A percentile compares a stretch with the other conserved stretches of the same genome.
phyloP scores from a whole-genome alignment of 2,113 vertebrate species.

The Ophthalmolycus amberensis region DNA sequence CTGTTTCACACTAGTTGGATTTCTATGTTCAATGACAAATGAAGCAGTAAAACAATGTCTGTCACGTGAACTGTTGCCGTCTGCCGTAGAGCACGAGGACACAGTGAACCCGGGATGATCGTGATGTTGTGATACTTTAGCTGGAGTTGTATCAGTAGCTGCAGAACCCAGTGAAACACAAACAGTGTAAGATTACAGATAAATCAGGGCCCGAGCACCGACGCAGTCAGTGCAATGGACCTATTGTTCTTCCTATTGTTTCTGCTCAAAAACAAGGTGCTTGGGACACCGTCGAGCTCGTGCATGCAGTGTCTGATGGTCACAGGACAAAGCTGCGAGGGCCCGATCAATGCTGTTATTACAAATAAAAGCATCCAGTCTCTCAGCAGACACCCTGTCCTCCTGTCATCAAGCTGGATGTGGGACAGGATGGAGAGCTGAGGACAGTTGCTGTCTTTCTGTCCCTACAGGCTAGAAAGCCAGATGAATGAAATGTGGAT shows the following conservation, averaged over 20 bases:
- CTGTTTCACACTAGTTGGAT: not conserved
- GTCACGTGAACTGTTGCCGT: not conserved
- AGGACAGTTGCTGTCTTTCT: not conserved
- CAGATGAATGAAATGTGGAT: not conserved
- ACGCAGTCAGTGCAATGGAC: too few species aligned
- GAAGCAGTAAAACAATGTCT: not conserved
- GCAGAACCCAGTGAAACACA: not conserved
- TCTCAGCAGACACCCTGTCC: not conserved
- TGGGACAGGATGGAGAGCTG: not conserved
- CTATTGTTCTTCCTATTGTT: too few species aligned
- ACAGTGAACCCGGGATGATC: not conserved
- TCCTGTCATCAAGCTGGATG: not conserved
- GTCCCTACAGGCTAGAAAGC: not conserved
- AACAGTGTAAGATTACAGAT: not conserved
- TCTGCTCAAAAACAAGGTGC: too few species aligned
- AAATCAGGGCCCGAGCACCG: not conserved
- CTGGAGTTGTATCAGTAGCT: not conserved
- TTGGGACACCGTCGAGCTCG: too few species aligned
- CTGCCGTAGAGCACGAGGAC: not conserved
- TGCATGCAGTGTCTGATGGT: too few species aligned
- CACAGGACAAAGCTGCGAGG: too few species aligned
- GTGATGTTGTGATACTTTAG: not conserved
- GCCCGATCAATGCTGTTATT: too few species aligned
- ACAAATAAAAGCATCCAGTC: not conserved
- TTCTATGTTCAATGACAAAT: not conserved